Percentiles rank a stretch among this genome's conserved stretches.
Conservation (phyloP, 2,797 vertebrate genomes). For the Psittacula echo region DNA sequence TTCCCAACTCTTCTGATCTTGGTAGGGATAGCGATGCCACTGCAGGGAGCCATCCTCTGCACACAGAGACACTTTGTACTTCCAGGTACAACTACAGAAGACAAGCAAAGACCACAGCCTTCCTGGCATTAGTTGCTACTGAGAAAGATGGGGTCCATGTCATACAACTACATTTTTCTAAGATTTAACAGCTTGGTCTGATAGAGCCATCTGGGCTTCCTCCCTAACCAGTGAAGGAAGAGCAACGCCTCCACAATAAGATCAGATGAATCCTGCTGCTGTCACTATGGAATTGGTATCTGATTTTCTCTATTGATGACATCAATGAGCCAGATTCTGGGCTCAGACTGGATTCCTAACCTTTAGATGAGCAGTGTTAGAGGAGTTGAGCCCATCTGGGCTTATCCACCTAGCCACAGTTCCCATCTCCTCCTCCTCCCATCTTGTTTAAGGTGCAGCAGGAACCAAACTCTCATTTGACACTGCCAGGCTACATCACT, state of each 20-base stretch:
- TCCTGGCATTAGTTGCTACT: background rate
- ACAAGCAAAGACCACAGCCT: background rate
- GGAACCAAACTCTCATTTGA: background rate
- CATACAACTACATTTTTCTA: background rate
- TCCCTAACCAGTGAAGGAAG: background rate
- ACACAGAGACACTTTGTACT: background rate
- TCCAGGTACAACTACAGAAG: background rate
- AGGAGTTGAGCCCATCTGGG: background rate
- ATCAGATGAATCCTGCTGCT: background rate
- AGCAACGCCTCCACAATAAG: background rate
- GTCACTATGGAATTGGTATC: background rate
- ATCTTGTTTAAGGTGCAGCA: background rate
- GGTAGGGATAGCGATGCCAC: accelerated
- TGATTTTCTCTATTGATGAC: background rate
- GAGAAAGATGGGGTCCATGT: background rate
- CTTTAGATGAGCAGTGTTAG: background rate
- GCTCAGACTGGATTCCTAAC: background rate
- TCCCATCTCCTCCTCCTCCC: background rate
- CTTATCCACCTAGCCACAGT: background rate
- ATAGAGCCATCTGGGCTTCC: background rate
- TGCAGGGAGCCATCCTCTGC: background rate
- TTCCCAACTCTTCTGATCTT: background rate
- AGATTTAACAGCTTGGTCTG: background rate
- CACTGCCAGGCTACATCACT: background rate
- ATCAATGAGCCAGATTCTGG: background rate